A percentile compares a stretch with the other conserved stretches of the same genome.
phyloP scores from a whole-genome alignment of 2,888 invertebrate species.

The Toxonevra muliebris region DNA sequence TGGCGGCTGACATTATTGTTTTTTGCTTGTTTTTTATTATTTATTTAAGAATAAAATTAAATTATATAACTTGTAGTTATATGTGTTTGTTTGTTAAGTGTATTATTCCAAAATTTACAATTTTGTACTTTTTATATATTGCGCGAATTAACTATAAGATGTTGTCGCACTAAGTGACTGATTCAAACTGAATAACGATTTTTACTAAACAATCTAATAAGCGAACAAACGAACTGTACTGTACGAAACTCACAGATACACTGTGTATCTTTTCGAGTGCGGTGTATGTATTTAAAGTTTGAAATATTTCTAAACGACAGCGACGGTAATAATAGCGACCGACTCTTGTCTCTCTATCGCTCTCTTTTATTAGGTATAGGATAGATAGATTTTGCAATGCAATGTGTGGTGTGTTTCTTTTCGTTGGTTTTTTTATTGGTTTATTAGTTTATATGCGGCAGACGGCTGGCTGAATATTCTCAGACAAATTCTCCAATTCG shows the following conservation, averaged over 20 bases:
- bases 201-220: conserved; percentile 18
- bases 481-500: no score
- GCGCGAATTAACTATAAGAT: conserved; percentile 20
- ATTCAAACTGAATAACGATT: conserved; percentile 15
- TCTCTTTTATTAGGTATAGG: conserved; percentile 4
- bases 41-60: conserved; percentile 39
- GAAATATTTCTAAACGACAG: conserved; percentile 18
- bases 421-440: conserved; percentile 10
- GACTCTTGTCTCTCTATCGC: conserved; percentile 25
- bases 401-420: background rate
- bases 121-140: conserved; percentile 35
- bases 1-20: conserved; percentile 74
- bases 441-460: conserved; percentile 15
- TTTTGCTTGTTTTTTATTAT: conserved; percentile 54
- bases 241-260: conserved; percentile 61
- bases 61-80: conserved; percentile 53
- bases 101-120: conserved; percentile 45
- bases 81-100: conserved; percentile 41
- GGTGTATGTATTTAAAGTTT: conserved; percentile 54
- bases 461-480: background rate
- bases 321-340: background rate
- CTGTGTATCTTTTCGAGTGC: conserved; percentile 51
- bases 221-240: conserved; percentile 49
- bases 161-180: conserved; percentile 20
- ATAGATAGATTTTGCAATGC: background rate